Percentiles rank a stretch among this genome's conserved stretches.
These are phyloP conservation scores for Oreochromis spilurus DNA, from an alignment of 2,113 vertebrate genomes.

Conservation along the genomic window DNA sequence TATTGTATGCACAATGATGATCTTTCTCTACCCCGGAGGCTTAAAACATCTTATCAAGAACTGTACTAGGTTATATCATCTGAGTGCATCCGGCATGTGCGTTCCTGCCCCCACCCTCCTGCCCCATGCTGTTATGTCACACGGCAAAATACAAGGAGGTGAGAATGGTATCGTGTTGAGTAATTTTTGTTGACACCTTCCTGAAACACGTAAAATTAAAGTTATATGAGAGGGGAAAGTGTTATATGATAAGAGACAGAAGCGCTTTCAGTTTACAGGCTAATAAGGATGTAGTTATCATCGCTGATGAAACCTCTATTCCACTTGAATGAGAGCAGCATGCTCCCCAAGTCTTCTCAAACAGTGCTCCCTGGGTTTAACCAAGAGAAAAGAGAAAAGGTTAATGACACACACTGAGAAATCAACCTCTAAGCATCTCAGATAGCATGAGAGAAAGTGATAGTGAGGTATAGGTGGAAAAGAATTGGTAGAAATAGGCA, in stretches of 20 bases:
- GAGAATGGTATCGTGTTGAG: background rate
- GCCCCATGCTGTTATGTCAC: background rate
- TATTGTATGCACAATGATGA: slow-evolving; percentile 25
- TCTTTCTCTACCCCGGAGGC: background rate
- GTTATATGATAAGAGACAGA: background rate
- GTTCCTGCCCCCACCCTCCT: background rate
- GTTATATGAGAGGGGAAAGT: background rate
- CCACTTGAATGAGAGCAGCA: slow-evolving; percentile 6
- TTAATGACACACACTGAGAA: slow-evolving; percentile 61
- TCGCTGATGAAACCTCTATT: slow-evolving; percentile 11
- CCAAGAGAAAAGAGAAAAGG: slow-evolving; percentile 45
- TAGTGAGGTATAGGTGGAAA: background rate
- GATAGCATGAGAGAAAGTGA: slow-evolving; percentile 10
- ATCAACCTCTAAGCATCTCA: slow-evolving; percentile 41
- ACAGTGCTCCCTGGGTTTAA: slow-evolving; percentile 37
- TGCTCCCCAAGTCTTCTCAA: slow-evolving; percentile 4
- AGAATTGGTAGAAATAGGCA: background rate
- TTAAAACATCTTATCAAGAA: background rate
- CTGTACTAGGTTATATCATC: background rate
- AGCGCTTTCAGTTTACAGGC: background rate
- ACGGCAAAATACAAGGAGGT: background rate
- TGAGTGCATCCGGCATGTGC: background rate
- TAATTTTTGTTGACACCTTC: slow-evolving; percentile 21
- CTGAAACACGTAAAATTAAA: background rate
- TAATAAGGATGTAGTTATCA: slow-evolving; percentile 42